Percentiles rank a stretch among this genome's conserved stretches.
These are phyloP conservation scores for Netelia fuscicornis DNA, from an alignment of 2,888 invertebrate genomes.

Conservation along the genomic window DNA sequence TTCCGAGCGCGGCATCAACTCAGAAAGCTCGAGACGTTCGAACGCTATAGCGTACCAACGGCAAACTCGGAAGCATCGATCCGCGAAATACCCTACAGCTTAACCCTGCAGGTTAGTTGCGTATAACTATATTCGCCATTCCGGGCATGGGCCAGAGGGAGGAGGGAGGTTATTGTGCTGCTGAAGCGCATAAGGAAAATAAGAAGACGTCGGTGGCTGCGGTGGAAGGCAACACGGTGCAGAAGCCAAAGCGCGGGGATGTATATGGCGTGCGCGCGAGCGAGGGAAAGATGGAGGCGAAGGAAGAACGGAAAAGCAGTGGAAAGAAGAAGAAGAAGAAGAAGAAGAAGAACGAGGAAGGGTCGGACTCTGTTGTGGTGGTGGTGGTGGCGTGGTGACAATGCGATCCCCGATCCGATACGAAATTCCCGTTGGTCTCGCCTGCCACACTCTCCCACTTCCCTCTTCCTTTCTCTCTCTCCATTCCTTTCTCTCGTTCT, in stretches of 20 bases:
- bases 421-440: slow-evolving; percentile 77
- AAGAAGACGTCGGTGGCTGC: slow-evolving; percentile 28
- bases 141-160: slow-evolving; percentile 52
- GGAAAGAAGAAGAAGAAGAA: slow-evolving; percentile 40
- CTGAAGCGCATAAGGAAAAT: slow-evolving; percentile 38
- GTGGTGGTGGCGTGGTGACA: slow-evolving; percentile 69
- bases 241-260: slow-evolving; percentile 71
- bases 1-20: slow-evolving; percentile 11
- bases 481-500: background rate
- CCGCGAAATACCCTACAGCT: slow-evolving; percentile 78
- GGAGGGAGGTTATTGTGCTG: slow-evolving; percentile 58
- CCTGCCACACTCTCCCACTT: slow-evolving; percentile 73
- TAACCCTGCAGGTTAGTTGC: slow-evolving; percentile 74
- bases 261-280: slow-evolving; percentile 55
- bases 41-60: slow-evolving; percentile 6
- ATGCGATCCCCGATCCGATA: slow-evolving; percentile 75
- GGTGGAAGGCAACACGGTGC: slow-evolving; percentile 73
- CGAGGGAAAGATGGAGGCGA: slow-evolving; percentile 69
- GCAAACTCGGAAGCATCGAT: slow-evolving; percentile 76
- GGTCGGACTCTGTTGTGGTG: slow-evolving; percentile 40
- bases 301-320: slow-evolving; percentile 55
- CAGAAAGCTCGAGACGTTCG: slow-evolving; percentile 11
- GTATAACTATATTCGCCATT: slow-evolving; percentile 57
- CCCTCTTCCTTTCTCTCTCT: background rate
- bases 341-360: slow-evolving; percentile 62